Evolutionary conservation across 2,113 vertebrate species (phyloP).

Genomic region (Pelecanoides urinatrix): DNA sequence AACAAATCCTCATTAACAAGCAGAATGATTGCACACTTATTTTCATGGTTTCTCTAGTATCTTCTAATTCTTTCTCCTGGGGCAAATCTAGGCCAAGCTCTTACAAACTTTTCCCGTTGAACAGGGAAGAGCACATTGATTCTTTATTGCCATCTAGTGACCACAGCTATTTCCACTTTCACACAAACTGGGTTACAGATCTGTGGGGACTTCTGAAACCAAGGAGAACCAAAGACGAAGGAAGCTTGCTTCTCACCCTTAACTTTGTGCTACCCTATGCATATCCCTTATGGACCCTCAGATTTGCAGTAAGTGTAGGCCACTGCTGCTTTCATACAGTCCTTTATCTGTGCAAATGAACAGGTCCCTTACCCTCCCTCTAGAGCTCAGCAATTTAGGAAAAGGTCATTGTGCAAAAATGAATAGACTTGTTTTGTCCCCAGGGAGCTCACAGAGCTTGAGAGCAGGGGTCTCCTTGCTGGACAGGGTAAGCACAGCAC

Average conservation of each 20-base stretch:
- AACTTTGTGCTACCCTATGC: fast-evolving
- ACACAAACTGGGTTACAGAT: neutral
- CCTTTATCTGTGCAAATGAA: neutral
- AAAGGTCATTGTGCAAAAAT: neutral
- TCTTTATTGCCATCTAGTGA: conserved; percentile 33
- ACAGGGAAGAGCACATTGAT: neutral
- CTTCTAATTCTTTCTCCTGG: too few species aligned
- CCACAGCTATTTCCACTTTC: neutral
- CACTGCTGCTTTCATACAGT: neutral
- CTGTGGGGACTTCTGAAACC: neutral
- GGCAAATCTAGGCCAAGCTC: neutral
- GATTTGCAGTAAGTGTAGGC: fast-evolving
- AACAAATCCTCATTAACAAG: neutral
- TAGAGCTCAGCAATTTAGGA: too few species aligned
- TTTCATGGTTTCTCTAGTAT: neutral
- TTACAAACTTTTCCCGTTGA: fast-evolving
- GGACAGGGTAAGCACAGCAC: neutral
- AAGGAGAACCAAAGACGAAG: neutral
- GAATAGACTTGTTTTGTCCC: neutral
- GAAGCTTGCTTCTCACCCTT: too few species aligned
- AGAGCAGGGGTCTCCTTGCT: neutral
- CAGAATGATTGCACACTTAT: neutral
- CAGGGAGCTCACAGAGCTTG: neutral
- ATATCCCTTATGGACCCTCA: fast-evolving
- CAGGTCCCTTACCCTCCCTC: too few species aligned